These are phyloP conservation scores for Eubasilissa splendida DNA, from an alignment of 2,888 invertebrate species.

Conservation along the genomic window DNA sequence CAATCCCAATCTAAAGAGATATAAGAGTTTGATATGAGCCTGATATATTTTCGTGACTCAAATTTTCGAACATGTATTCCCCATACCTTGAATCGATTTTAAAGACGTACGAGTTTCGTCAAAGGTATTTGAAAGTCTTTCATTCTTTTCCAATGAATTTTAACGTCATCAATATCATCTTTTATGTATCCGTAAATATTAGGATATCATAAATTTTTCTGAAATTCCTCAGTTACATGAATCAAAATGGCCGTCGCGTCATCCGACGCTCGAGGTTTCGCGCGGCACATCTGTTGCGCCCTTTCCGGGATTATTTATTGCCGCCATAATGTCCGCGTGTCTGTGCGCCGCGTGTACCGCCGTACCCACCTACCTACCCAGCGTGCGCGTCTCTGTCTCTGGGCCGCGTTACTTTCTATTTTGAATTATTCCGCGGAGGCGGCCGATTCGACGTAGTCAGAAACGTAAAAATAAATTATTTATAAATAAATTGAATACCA, in stretches of 20 bases:
- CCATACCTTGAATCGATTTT: too few relatives aligned
- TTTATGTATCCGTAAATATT: too few relatives aligned
- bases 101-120: too few relatives aligned
- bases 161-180: too few relatives aligned
- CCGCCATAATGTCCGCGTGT: background rate
- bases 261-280: background rate
- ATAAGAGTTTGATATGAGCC: too few relatives aligned
- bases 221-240: background rate
- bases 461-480: background rate
- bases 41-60: too few relatives aligned
- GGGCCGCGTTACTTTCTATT: slow-evolving; percentile 10
- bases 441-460: slow-evolving; percentile 5
- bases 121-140: too few relatives aligned
- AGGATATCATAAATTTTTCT: background rate
- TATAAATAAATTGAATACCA: too few relatives aligned
- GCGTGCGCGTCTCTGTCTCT: background rate
- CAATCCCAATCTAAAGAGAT: too few relatives aligned
- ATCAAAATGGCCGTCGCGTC: background rate
- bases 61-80: too few relatives aligned
- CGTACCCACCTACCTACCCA: background rate
- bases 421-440: slow-evolving; percentile 19
- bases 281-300: slow-evolving; percentile 25
- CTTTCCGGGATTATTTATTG: slow-evolving; percentile 30
- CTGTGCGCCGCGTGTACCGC: background rate
- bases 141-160: too few relatives aligned